A percentile compares a stretch with the other conserved stretches of the same genome.
Evolutionary conservation across 30 jellyfish, hydroid and myxozoan species (phyloP).

Genomic region (Aurelia sp.): DNA sequence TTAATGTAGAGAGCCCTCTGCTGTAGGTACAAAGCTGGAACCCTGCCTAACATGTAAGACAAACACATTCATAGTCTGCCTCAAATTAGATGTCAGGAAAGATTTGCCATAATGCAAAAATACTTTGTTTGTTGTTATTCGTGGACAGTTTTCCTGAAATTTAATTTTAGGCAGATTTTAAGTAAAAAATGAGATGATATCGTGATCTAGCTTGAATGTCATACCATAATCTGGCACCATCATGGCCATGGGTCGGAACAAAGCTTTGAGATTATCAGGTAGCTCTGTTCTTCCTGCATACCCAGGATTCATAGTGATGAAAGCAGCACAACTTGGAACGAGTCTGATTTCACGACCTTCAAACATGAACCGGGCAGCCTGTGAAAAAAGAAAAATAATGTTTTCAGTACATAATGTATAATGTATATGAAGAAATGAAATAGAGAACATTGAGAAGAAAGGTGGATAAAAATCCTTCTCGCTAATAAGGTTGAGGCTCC

Average conservation of each 20-base stretch:
- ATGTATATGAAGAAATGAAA: too few relatives aligned
- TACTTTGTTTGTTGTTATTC: too few relatives aligned
- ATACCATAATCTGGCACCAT: conserved; percentile 99
- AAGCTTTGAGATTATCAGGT: conserved; percentile 97
- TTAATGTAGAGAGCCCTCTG: too few relatives aligned
- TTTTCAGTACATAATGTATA: too few relatives aligned
- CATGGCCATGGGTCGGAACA: conserved; percentile 99
- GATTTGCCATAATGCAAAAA: too few relatives aligned
- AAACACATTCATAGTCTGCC: neutral
- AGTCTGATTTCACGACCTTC: conserved; percentile 98
- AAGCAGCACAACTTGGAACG: conserved; percentile 98
- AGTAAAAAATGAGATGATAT: neutral
- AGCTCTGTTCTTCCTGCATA: conserved; percentile 99
- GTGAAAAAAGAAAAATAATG: neutral
- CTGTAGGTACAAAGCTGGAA: too few relatives aligned
- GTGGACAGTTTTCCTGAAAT: too few relatives aligned
- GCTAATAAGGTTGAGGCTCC: too few relatives aligned
- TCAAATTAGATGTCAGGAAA: too few relatives aligned
- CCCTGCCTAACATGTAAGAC: neutral
- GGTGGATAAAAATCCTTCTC: too few relatives aligned
- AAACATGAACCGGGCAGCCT: conserved; percentile 96
- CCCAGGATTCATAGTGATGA: conserved; percentile 99
- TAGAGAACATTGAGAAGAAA: too few relatives aligned
- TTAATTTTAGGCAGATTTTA: neutral
- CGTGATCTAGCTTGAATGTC: neutral